Conservation (phyloP, 2,888 invertebrate genomes). For the Chloroclystis v-ata region DNA sequence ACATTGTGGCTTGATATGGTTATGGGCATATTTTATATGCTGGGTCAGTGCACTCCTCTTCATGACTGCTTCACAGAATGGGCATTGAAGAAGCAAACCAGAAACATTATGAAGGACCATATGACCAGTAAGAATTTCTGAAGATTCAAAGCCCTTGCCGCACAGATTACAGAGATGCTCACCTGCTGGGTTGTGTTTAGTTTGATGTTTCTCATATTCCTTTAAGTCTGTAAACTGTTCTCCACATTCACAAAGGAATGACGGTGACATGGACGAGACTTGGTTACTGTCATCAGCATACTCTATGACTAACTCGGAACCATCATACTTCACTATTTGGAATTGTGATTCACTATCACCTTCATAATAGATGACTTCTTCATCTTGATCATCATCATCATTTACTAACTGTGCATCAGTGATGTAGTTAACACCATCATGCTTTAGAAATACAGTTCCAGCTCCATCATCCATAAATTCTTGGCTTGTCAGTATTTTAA, state of each 20-base stretch:
- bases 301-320: constrained; percentile 66
- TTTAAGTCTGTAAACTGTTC: constrained; percentile 60
- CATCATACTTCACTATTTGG: constrained; percentile 68
- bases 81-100: constrained; percentile 55
- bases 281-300: constrained; percentile 63
- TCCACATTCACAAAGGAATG: constrained; percentile 68
- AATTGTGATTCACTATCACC: constrained; percentile 64
- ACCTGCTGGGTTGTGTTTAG: constrained; percentile 58
- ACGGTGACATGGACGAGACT: constrained; percentile 60
- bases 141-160: constrained; percentile 68
- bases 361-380: constrained; percentile 65
- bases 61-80: constrained; percentile 62
- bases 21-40: constrained; percentile 70
- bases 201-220: constrained; percentile 66
- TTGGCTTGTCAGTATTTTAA: constrained; percentile 60
- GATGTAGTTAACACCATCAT: constrained; percentile 53
- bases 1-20: constrained; percentile 64
- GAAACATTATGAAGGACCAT: constrained; percentile 61
- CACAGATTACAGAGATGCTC: constrained; percentile 65
- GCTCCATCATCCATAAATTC: constrained; percentile 46
- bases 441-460: constrained; percentile 59
- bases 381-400: constrained; percentile 49
- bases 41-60: constrained; percentile 63
- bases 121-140: constrained; percentile 67
- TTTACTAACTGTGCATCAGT: constrained; percentile 49